Evolutionary conservation across 2,113 vertebrate species (phyloP).

Genomic region (Microcebus ravelobensis): DNA sequence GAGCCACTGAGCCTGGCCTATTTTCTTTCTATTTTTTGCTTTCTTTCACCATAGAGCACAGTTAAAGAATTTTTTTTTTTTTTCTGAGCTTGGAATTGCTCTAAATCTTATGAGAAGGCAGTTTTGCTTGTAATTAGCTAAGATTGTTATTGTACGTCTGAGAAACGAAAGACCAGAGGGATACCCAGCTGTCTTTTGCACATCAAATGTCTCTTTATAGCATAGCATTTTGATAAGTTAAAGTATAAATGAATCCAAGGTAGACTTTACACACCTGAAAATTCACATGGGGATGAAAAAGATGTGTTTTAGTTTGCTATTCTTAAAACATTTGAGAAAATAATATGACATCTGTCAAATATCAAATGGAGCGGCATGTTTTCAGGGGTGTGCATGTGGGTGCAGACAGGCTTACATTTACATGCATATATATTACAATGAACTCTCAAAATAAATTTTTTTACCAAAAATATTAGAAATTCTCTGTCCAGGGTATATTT

Average conservation of each 20-base stretch:
- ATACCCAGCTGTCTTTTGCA: background rate
- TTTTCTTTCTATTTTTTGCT: background rate
- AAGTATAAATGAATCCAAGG: background rate
- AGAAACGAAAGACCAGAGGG: background rate
- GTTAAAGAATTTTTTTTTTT: background rate
- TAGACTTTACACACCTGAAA: background rate
- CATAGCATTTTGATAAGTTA: background rate
- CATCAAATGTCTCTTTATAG: background rate
- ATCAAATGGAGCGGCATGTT: background rate
- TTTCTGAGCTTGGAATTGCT: background rate
- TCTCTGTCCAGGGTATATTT: background rate
- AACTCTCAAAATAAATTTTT: background rate
- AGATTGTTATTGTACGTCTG: background rate
- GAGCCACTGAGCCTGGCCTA: no score
- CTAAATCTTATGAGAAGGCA: background rate
- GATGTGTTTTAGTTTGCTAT: background rate
- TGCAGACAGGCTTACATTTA: background rate
- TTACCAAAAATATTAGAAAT: background rate
- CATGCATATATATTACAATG: background rate
- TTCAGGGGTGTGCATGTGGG: background rate
- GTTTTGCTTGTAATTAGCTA: background rate
- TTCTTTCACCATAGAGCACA: background rate
- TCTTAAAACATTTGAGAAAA: constrained; percentile 25
- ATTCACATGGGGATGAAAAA: background rate
- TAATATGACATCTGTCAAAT: background rate